Base-by-base conservation (phyloP, 1,140 invertebrate species). In the Calephelis virginiensis region DNA sequence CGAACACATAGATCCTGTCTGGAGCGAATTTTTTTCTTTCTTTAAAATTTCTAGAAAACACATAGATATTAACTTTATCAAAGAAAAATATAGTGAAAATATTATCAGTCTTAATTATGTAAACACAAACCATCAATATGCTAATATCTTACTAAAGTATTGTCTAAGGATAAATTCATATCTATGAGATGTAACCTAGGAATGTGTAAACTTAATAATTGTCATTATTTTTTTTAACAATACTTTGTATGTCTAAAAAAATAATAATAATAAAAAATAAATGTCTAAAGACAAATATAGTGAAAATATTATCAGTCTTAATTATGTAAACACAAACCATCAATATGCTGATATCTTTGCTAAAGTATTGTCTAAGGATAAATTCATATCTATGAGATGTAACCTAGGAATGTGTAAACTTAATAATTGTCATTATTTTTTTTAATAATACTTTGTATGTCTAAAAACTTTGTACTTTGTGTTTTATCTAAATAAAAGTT, bases 1-100 rank as follows among this genome's bases (percentile, higher is more conserved):
- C 6, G 49, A 63, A 38, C 62, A 63, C 10, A 63, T 63, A 37
- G 61, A 63, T 17, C n/a, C n/a, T n/a, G n/a, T n/a, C n/a, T n/a
- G n/a, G n/a, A n/a, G n/a, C n/a, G n/a, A n/a, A n/a, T n/a, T n/a
- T n/a, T n/a, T n/a, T n/a, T n/a, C n/a, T n/a, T n/a, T n/a, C n/a
- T n/a, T n/a, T n/a, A n/a, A n/a, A n/a, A n/a, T n/a, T n/a, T n/a
- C n/a, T n/a, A n/a, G n/a, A n/a, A 63, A 63, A 38, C 62, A 63
- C 10, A 63, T 63, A 37, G 61, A 63, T 17, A 48, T 63, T 6
- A 17, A 63, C 8, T 63, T 63, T 37, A 49, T 48, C 8, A 63
- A 48, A 49, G 46, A 46, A 38, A 49, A 63, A 63, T 46, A 37
- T 8, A n/a, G n/a, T n/a, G n/a, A n/a, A n/a, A 48, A 37, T n/a